phyloP scores from a whole-genome alignment of 2,113 vertebrate genomes.

The Megaceryle torquata region DNA sequence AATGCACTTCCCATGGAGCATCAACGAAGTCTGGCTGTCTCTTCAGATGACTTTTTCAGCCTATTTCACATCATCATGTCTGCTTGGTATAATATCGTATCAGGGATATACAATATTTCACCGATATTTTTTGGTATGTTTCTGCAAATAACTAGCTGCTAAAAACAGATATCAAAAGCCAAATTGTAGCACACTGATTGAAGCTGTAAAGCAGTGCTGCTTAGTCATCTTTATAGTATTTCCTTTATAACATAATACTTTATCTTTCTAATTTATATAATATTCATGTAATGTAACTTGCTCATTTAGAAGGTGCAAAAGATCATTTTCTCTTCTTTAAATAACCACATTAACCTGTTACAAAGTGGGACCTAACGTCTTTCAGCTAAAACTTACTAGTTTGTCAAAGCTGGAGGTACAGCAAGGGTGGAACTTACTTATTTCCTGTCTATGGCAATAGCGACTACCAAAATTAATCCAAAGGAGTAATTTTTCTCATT shows the following conservation, averaged over 20 bases:
- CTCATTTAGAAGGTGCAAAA: background rate
- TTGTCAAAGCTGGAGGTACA: background rate
- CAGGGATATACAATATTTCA: background rate
- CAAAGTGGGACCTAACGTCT: background rate
- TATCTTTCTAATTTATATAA: background rate
- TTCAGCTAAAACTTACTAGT: background rate
- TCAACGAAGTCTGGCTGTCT: slow-evolving; percentile 26
- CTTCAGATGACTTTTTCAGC: slow-evolving; percentile 3
- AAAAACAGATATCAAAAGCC: background rate
- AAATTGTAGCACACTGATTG: background rate
- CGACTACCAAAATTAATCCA: background rate
- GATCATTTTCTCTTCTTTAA: background rate
- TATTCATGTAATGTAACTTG: background rate
- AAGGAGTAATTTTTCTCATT: background rate
- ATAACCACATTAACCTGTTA: background rate
- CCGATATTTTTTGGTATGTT: background rate
- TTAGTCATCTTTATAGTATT: background rate
- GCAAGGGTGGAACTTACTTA: background rate
- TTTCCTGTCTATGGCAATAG: background rate
- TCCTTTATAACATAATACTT: background rate
- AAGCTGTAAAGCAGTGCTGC: background rate
- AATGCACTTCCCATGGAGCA: slow-evolving; percentile 36
- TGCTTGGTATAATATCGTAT: background rate
- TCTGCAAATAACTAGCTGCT: background rate
- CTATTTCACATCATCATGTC: background rate